Evolutionary conservation across 1,140 invertebrate species (phyloP).

Genomic region (Polypedilum pembai): DNA sequence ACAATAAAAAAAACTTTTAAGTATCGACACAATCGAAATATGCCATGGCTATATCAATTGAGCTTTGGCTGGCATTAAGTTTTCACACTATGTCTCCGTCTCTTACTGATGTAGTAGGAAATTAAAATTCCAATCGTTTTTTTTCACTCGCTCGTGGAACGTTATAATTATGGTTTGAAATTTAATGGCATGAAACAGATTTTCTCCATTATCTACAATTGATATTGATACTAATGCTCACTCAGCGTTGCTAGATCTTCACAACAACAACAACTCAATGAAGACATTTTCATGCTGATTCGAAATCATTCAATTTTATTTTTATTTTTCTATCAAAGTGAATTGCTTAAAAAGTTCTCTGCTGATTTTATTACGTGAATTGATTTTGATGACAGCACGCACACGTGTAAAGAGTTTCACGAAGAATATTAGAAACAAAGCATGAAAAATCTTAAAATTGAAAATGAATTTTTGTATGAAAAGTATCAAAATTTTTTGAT

Average conservation of each 20-base stretch:
- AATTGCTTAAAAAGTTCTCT: neutral
- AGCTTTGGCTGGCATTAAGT: neutral
- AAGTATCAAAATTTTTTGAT: too few species aligned
- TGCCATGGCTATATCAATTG: conserved; percentile 1
- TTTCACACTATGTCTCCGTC: neutral
- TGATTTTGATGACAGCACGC: neutral
- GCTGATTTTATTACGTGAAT: neutral
- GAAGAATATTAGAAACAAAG: neutral
- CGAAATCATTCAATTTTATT: conserved; percentile 8
- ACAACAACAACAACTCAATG: neutral
- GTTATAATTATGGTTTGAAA: conserved; percentile 11
- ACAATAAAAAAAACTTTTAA: neutral
- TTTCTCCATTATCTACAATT: neutral
- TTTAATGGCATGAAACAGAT: conserved; percentile 12
- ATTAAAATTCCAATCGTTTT: neutral
- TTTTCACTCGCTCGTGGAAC: neutral
- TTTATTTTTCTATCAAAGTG: neutral
- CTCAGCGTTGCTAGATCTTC: neutral
- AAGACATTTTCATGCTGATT: conserved; percentile 18
- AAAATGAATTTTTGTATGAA: neutral
- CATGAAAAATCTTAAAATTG: neutral
- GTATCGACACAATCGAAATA: neutral
- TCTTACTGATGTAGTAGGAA: neutral
- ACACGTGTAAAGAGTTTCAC: neutral
- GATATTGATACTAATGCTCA: neutral